phyloP scores from a whole-genome alignment of 2,113 vertebrate species.

The Microtus pennsylvanicus region DNA sequence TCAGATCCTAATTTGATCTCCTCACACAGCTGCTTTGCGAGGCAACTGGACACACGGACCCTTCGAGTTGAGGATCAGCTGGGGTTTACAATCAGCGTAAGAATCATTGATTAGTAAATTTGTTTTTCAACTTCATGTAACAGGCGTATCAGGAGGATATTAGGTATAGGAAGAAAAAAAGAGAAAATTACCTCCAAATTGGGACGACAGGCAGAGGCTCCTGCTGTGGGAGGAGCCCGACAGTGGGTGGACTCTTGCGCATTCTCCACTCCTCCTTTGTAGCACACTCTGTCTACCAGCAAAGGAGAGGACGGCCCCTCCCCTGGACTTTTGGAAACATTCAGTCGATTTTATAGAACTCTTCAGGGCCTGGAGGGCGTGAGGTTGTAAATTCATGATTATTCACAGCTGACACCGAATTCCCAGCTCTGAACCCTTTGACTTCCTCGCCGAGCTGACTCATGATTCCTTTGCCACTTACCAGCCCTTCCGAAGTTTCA shows the following conservation, averaged over 20 bases:
- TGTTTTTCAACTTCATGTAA: neutral
- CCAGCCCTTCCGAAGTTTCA: neutral
- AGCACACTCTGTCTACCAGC: neutral
- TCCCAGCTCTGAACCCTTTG: neutral
- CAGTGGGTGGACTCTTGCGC: neutral
- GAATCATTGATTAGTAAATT: neutral
- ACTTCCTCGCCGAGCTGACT: neutral
- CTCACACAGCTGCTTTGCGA: neutral
- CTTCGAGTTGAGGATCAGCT: neutral
- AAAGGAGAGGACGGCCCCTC: neutral
- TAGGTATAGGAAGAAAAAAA: neutral
- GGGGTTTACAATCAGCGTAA: neutral
- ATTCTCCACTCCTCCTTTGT: neutral
- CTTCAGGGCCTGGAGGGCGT: neutral
- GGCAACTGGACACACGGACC: neutral
- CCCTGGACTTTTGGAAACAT: conserved; percentile 19
- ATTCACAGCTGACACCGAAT: conserved; percentile 10
- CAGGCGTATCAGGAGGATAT: conserved; percentile 5
- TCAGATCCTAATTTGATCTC: neutral
- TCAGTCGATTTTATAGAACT: conserved; percentile 7
- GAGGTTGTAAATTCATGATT: neutral
- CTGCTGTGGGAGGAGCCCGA: neutral
- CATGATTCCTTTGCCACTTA: conserved; percentile 46
- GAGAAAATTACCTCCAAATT: neutral
- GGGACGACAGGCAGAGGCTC: neutral